A percentile compares a stretch with the other conserved stretches of the same genome.
Conservation (phyloP, 2,888 invertebrate species). For the Lysandra bellargus region DNA sequence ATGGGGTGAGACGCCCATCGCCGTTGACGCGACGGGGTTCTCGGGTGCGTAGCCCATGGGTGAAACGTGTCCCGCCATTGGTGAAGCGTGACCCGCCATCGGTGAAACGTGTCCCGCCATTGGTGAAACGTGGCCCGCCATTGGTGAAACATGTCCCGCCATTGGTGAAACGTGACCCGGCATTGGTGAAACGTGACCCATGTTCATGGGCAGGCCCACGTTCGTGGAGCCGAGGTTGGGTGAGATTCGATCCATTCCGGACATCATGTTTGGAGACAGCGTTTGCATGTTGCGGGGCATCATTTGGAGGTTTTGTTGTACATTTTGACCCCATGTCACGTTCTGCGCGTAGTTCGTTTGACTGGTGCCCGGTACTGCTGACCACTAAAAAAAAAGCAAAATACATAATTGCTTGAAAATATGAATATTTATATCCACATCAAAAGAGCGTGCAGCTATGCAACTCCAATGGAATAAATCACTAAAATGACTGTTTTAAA, state of each 20-base stretch:
- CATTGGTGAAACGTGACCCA: slow-evolving; percentile 43
- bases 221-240: slow-evolving; percentile 39
- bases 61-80: neutral
- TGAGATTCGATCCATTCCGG: slow-evolving; percentile 34
- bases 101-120: slow-evolving; percentile 38
- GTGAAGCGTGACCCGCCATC: slow-evolving; percentile 34
- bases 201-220: slow-evolving; percentile 42
- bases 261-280: slow-evolving; percentile 39
- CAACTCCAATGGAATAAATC: too few species aligned
- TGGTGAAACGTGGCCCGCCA: slow-evolving; percentile 47
- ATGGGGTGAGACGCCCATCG: slow-evolving; percentile 13
- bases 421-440: too few species aligned
- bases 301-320: slow-evolving; percentile 39
- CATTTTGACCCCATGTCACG: slow-evolving; percentile 2
- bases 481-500: too few species aligned
- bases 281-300: slow-evolving; percentile 42
- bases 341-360: neutral
- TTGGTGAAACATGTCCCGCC: slow-evolving; percentile 38
- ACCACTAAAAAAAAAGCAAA: slow-evolving; percentile 12
- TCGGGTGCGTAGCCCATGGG: too few species aligned
- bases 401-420: neutral
- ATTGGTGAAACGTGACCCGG: slow-evolving; percentile 42
- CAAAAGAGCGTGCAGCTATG: too few species aligned
- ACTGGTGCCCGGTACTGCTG: slow-evolving; percentile 5
- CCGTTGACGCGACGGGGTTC: too few species aligned